Conservation (phyloP, 2,113 vertebrate genomes). For the Procavia capensis region DNA sequence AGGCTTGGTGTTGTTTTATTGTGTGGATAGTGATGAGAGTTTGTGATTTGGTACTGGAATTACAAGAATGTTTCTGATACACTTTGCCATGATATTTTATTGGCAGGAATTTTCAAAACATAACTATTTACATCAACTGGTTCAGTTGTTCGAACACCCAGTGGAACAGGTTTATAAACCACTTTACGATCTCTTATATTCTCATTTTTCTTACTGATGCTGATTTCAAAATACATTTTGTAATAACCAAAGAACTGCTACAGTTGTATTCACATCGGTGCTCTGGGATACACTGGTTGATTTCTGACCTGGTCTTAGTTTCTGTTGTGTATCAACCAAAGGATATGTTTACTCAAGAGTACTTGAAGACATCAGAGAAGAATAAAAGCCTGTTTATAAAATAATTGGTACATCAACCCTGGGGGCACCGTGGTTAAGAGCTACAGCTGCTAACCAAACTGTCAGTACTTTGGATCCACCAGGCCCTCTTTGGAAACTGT, state of each 20-base stretch:
- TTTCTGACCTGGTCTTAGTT: constrained; percentile 36
- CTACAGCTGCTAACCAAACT: no score
- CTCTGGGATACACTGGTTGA: background rate
- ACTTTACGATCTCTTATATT: background rate
- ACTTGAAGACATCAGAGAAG: constrained; percentile 1
- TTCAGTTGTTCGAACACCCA: background rate
- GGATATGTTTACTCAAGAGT: constrained; percentile 38
- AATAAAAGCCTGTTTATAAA: constrained; percentile 17
- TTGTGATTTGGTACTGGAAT: background rate
- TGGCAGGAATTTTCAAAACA: constrained; percentile 32
- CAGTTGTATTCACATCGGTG: background rate
- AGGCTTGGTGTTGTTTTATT: background rate
- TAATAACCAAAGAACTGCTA: background rate
- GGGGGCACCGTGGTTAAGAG: no score
- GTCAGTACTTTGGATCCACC: no score
- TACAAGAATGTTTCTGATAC: constrained; percentile 4
- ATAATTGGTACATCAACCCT: constrained; percentile 29
- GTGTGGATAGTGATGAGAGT: background rate
- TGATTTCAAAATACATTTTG: constrained; percentile 28
- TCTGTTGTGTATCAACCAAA: constrained; percentile 4
- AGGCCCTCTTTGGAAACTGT: no score
- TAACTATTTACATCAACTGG: constrained; percentile 22
- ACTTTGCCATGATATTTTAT: constrained; percentile 57
- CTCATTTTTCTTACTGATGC: background rate
- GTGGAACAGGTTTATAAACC: background rate